Conservation (phyloP, 1,140 invertebrate genomes). For the Bombus waltoni region DNA sequence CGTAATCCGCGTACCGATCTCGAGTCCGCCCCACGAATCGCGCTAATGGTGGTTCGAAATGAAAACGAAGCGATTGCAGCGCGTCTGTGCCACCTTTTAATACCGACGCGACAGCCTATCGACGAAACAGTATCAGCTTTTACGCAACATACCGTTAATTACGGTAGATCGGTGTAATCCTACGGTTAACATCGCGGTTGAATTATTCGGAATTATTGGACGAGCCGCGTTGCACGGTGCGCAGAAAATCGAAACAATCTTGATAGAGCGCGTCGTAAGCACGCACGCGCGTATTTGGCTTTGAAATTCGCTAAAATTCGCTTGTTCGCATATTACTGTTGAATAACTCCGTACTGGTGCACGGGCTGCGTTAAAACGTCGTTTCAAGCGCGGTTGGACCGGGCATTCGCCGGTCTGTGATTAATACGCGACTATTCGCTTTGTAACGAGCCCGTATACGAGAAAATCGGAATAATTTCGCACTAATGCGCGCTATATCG, state of each 20-base stretch:
- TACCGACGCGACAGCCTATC: too few species aligned
- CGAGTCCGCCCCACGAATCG: not conserved
- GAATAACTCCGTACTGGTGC: not conserved
- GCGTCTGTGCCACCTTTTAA: not conserved
- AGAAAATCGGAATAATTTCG: constrained; percentile 1
- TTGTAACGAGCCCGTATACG: not conserved
- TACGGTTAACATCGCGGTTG: not conserved
- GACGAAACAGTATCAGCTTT: not conserved
- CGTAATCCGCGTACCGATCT: not conserved
- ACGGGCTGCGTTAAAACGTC: not conserved
- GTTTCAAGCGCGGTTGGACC: not conserved
- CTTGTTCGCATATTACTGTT: not conserved
- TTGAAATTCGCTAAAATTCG: not conserved
- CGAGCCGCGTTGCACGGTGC: not conserved
- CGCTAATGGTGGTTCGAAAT: too few species aligned
- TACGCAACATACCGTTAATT: too few species aligned
- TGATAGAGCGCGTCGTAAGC: not conserved
- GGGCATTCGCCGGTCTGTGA: not conserved
- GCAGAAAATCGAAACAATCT: not conserved
- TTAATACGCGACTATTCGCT: not conserved
- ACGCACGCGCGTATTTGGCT: not conserved
- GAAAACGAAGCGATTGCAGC: not conserved
- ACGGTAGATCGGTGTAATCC: not conserved
- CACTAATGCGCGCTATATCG: constrained; percentile 4
- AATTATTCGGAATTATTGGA: not conserved